Base-by-base conservation (phyloP, 2,888 invertebrate species). In the Drosophila nr. perissopoda region DNA sequence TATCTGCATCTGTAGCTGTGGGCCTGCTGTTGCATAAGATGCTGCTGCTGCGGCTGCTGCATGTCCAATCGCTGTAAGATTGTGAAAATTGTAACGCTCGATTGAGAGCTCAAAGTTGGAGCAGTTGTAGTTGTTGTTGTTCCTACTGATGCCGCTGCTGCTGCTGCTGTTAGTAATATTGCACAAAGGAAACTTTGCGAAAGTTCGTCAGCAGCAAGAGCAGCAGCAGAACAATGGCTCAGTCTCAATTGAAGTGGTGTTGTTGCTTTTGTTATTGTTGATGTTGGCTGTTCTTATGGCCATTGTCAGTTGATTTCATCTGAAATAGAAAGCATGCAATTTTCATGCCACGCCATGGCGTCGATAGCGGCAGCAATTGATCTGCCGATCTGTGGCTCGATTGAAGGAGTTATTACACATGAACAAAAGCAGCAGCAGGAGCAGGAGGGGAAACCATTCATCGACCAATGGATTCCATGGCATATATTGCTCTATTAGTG, bases 321-420 rank as follows among this genome's bases (percentile, higher is more conserved):
- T 90, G 87, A 87, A 87, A 86, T 86, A 87, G 87, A 90, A 87
- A 90, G 87, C 89, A 90, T 87, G 89, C 90, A 87, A 87, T 87
- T 87, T 87, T 87, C 87, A 83, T 87, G 87, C 87, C 87, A 87
- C 61, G 77, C 83, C 69, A 64, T 77, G 80, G 85, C 84, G 85
- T 87, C 83, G 88, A 86, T 90, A 87, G 86, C 86, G 86, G 87
- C 87, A 78, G 84, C 87, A 87, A 87, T 87, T 87, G 87, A 87
- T 87, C 87, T 87, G 84, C 78, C 74, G 81, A 78, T 78, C 80
- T 76, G 72, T 73, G 79, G 82, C 87, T 89, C 90, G 89, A 86
- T 88, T 83, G 89, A 89, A 87, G 89, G 90, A 87, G 89, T 89
- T 89, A 87, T 89, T 87, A 89, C 89, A 90, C 81, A 83, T 72